phyloP scores from a whole-genome alignment of 37 sponge, comb jelly and placozoan genomes.

The Eunapius fragilis region DNA sequence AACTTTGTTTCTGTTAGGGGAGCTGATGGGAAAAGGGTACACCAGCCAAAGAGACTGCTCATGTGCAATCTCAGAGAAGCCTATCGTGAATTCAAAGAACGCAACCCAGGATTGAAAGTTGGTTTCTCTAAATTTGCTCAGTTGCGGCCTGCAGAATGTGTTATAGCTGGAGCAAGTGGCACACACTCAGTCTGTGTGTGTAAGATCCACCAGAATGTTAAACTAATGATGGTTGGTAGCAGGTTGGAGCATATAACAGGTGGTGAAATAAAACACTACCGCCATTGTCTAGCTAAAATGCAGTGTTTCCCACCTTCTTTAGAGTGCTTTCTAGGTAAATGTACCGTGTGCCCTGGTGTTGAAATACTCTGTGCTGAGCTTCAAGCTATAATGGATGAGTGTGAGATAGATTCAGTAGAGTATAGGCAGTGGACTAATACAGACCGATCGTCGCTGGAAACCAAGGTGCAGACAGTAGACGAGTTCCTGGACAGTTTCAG shows the following conservation, averaged over 20 bases:
- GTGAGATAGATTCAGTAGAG: neutral
- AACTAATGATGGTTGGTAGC: conserved; percentile 21
- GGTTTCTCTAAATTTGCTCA: conserved; percentile 40
- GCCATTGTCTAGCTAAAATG: conserved; percentile 3
- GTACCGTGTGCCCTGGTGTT: conserved; percentile 8
- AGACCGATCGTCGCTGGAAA: conserved; percentile 42
- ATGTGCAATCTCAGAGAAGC: conserved; percentile 15
- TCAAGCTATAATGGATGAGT: conserved; percentile 1
- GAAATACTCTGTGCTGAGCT: neutral
- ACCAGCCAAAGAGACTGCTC: conserved; percentile 21
- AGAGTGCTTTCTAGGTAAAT: conserved; percentile 1
- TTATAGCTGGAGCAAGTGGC: conserved; percentile 40
- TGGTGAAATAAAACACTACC: neutral
- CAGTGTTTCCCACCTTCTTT: conserved; percentile 2
- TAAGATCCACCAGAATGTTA: conserved; percentile 42
- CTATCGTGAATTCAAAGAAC: conserved; percentile 22
- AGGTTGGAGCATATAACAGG: neutral
- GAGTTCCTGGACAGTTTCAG: conserved; percentile 25
- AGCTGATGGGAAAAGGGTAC: conserved; percentile 10
- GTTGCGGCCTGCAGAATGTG: conserved; percentile 27
- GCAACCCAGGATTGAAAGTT: conserved; percentile 13
- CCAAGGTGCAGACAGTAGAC: conserved; percentile 6
- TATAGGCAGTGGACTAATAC: conserved; percentile 16
- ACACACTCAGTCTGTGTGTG: conserved; percentile 57
- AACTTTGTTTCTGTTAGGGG: conserved; percentile 28